These are phyloP conservation scores for Poecilia latipinna DNA, from an alignment of 2,113 vertebrate genomes.

Conservation along the genomic window DNA sequence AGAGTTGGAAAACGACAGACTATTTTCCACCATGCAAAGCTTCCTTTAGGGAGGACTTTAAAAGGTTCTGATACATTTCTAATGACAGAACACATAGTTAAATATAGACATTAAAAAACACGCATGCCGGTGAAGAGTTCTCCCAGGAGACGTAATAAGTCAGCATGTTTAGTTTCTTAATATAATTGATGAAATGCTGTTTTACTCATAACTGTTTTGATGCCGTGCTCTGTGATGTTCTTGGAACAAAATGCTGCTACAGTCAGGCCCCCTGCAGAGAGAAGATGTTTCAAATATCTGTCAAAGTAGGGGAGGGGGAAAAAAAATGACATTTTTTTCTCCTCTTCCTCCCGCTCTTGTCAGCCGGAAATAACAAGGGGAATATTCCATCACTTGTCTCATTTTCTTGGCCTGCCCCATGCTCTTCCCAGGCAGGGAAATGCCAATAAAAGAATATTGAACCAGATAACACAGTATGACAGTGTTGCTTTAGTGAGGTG, in stretches of 20 bases:
- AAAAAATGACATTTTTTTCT: slow-evolving; percentile 4
- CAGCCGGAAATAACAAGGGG: slow-evolving; percentile 49
- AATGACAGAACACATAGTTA: neutral
- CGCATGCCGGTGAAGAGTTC: slow-evolving; percentile 17
- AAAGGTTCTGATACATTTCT: slow-evolving; percentile 8
- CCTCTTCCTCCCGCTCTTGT: neutral
- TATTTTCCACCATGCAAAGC: slow-evolving; percentile 4
- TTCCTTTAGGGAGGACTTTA: neutral
- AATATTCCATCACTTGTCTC: slow-evolving; percentile 53
- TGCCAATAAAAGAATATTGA: slow-evolving; percentile 65
- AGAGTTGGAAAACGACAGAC: neutral
- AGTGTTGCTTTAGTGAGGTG: slow-evolving; percentile 58
- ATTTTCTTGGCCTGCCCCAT: slow-evolving; percentile 39
- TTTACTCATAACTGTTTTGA: slow-evolving; percentile 29
- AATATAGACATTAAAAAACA: slow-evolving; percentile 6
- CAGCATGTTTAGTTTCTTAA: slow-evolving; percentile 36
- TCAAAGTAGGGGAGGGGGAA: slow-evolving; percentile 25
- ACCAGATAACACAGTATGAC: slow-evolving; percentile 60
- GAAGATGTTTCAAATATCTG: slow-evolving; percentile 41
- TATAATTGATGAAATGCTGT: slow-evolving; percentile 53
- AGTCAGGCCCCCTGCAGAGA: slow-evolving; percentile 39
- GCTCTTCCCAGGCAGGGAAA: slow-evolving; percentile 46
- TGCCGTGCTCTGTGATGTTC: slow-evolving; percentile 20
- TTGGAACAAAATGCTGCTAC: slow-evolving; percentile 41
- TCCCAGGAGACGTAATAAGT: slow-evolving; percentile 39